Evolutionary conservation across 2,888 invertebrate species (phyloP), one percentile per base, ranked within the genome.

Genomic region (Metellina segmentata): DNA sequence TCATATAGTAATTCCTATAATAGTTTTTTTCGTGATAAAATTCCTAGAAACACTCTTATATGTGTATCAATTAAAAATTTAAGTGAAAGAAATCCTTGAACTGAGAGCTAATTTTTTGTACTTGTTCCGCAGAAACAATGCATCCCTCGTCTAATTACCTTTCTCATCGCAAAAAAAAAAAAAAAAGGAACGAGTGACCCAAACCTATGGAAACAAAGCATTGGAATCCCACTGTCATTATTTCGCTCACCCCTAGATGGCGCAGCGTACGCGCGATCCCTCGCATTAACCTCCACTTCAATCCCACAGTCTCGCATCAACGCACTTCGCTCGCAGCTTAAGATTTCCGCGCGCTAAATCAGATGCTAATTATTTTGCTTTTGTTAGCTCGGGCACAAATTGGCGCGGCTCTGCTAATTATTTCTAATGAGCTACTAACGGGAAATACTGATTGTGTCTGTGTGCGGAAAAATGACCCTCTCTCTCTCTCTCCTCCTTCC

Each of bases 401-500:
- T 89, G 88, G 91, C 89, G 75, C 85, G 71, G 48, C 79, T 61
- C 53, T 70, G 81, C 91, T 92, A 92, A 92, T 92, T 92, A 92
- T 89, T 92, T 92, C 91, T 92, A 88, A 92, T 92, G 91, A 89
- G 91, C 91, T 79, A 34, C 83, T 78, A 88, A 92, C 85, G 85
- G 91, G 91, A 92, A 92, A 75, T 85, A 70, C 79, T 89, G 91
- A 92, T 92, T 92, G 88, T 85, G 89, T 77, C 69, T 86, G 74
- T 70, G 77, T 20, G 78, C 83, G 85, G 91, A 89, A 88, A 89
- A 92, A 88, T 92, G 91, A 89, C 89, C 89, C 81, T 11, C 69
- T 51, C 77, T 74, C 52, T 70, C 52, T 52, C 77, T 20, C 52
- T 48, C 77, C 19, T 77, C 77, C 85, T 83, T 83, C 74, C 83